Evolutionary conservation across 2,113 vertebrate genomes (phyloP), one percentile per base, ranked within the genome.

Genomic region (Salvelinus alpinus): DNA sequence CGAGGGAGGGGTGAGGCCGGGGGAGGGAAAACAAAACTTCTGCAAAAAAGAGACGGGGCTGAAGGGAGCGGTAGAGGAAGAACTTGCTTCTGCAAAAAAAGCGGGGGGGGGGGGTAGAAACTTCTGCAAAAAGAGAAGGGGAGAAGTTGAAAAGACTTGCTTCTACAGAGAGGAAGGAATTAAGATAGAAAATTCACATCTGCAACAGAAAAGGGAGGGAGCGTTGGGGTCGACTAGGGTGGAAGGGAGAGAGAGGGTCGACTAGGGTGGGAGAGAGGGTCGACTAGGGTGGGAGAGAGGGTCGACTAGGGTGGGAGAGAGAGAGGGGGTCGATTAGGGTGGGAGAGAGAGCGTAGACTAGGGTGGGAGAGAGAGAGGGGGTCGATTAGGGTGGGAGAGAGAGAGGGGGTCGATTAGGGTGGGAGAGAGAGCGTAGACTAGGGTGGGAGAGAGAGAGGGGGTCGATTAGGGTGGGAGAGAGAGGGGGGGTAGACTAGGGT

Each of bases 61-160:
- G 85, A 71, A 76, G 82, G 80, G 69, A 57, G 47, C 24, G n/a
- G 62, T 6, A 29, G 64, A 9, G 4, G 60, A 1, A 68, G 11
- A 51, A 3, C 22, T 9, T 18, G 64, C 57, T 75, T 80, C 75
- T 81, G 75, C 79, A 82, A 79, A 76, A 72, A 87, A 80, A 82
- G 77, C 77, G 77, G 84, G 18, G 79, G 80, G 79, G 85, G 18
- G 29, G 29, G 77, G 69, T 72, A 65, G 66, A 65, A 72, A 80
- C 65, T 67, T 51, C 44, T 72, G 71, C 64, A 93, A 92, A 89
- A 82, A 92, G 87, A 75, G 0, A 86, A 80, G 80, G 84, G 18
- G 79, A 78, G 79, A 77, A 76, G 27, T 51, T 79, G 76, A 67
- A 82, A 90, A 85, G 51, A 84, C 69, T 83, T 75, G 80, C 76